Conservation (phyloP, 2,888 invertebrate species). For the Drosophila setosimentum region DNA sequence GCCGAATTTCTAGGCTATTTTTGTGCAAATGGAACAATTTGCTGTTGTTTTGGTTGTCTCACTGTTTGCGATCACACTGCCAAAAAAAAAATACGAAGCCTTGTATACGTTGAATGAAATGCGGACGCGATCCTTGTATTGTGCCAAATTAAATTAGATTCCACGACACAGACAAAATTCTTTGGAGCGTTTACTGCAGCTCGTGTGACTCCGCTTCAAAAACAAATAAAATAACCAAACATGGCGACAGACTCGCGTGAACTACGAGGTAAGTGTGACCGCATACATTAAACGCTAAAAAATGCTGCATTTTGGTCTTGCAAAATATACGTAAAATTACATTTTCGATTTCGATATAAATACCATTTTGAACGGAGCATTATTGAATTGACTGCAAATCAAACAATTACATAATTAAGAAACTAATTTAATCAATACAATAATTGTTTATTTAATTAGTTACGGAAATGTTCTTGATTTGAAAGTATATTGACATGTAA, state of each 20-base stretch:
- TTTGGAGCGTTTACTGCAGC: constrained; percentile 30
- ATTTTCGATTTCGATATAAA: constrained; percentile 1
- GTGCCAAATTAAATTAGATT: constrained; percentile 40
- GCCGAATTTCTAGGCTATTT: constrained; percentile 55
- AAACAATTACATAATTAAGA: background rate
- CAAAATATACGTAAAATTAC: constrained; percentile 23
- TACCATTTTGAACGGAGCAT: background rate
- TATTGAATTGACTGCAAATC: background rate
- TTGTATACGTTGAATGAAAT: background rate
- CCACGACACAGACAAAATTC: constrained; percentile 29
- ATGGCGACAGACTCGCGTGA: constrained; percentile 65
- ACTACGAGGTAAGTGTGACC: constrained; percentile 49
- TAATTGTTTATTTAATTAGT: background rate
- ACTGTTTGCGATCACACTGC: constrained; percentile 42
- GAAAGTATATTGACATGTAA: background rate
- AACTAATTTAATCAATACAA: background rate
- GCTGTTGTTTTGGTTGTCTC: constrained; percentile 26
- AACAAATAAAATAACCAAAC: constrained; percentile 69
- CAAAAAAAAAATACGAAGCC: constrained; percentile 42
- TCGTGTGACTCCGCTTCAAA: constrained; percentile 53
- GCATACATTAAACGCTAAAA: constrained; percentile 12
- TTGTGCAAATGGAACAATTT: constrained; percentile 43
- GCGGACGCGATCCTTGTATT: constrained; percentile 28
- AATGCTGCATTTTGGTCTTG: constrained; percentile 1
- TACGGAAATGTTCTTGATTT: background rate